Conservation (phyloP, 1,140 invertebrate species). For the Calliphora vicina region DNA sequence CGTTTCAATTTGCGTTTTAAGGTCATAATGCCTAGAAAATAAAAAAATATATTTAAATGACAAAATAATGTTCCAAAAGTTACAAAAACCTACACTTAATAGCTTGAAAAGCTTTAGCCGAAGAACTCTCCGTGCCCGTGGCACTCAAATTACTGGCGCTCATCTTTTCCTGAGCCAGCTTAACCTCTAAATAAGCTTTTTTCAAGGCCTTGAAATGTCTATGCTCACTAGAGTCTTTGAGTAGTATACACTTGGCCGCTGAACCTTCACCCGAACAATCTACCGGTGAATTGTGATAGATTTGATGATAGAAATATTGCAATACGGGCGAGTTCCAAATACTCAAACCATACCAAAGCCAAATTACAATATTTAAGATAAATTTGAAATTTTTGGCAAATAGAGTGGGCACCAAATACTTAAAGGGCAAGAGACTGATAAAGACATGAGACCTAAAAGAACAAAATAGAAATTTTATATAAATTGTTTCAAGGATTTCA, state of each 20-base stretch:
- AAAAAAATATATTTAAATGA: not conserved
- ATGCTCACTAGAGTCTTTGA: constrained; percentile 57
- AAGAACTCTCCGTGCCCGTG: constrained; percentile 47
- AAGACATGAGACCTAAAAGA: constrained; percentile 51
- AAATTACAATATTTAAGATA: constrained; percentile 54
- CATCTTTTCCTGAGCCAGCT: constrained; percentile 54
- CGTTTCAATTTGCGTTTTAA: constrained; percentile 60
- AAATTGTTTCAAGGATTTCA: no score
- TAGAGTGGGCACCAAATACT: constrained; percentile 59
- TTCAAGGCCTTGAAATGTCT: constrained; percentile 58
- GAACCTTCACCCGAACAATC: constrained; percentile 60
- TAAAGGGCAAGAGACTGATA: constrained; percentile 57
- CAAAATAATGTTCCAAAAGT: not conserved
- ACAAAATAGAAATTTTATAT: no score
- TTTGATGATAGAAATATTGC: constrained; percentile 62
- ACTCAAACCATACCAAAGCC: constrained; percentile 60
- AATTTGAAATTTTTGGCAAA: constrained; percentile 62
- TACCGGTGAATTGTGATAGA: constrained; percentile 56
- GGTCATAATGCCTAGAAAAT: constrained; percentile 58
- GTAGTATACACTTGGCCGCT: constrained; percentile 59
- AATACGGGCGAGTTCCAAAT: constrained; percentile 62
- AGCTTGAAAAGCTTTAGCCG: constrained; percentile 60
- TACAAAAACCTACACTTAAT: constrained; percentile 54
- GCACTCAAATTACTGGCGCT: constrained; percentile 47
- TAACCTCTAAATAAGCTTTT: constrained; percentile 58